Percentiles rank a stretch among this genome's conserved stretches.
These are phyloP conservation scores for Drosophila melanosoma DNA, from an alignment of 2,888 invertebrate genomes.

Conservation along the genomic window DNA sequence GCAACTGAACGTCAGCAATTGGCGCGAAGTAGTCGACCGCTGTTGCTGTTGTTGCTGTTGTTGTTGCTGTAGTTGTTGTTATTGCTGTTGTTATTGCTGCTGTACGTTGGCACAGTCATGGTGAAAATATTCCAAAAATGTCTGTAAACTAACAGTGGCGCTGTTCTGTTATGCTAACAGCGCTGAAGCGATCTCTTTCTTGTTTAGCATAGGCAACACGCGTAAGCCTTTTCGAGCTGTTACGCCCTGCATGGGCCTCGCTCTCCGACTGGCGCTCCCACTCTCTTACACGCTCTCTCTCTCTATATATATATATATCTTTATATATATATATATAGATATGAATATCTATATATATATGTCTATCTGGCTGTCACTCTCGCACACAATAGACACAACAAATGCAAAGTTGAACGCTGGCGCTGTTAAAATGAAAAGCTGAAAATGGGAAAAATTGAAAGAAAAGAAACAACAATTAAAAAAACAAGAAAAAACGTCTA, in stretches of 20 bases:
- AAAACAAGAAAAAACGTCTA: not conserved
- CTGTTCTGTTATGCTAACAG: conserved; percentile 36
- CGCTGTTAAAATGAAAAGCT: conserved; percentile 24
- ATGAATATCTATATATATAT: not conserved
- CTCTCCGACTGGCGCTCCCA: conserved; percentile 20
- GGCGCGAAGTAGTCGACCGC: conserved; percentile 51
- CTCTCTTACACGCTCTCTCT: conserved; percentile 8
- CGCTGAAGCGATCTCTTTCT: conserved; percentile 44
- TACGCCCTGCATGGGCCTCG: conserved; percentile 27
- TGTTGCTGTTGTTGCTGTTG: conserved; percentile 16
- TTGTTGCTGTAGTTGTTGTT: conserved; percentile 22
- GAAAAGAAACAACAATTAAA: conserved; percentile 21
- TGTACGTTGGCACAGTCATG: conserved; percentile 54
- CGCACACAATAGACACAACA: conserved; percentile 10
- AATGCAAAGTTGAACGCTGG: conserved; percentile 42
- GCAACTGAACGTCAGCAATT: conserved; percentile 55
- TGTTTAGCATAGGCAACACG: conserved; percentile 18
- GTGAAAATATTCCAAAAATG: conserved; percentile 66
- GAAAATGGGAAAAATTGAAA: conserved; percentile 45
- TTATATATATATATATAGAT: not conserved
- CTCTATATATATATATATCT: not conserved
- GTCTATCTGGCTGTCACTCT: not conserved
- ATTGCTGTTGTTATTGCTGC: conserved; percentile 12
- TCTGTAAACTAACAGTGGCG: conserved; percentile 63
- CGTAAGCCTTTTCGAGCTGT: conserved; percentile 30